Conservation (phyloP, 2,888 invertebrate species). For the Lobophora halterata region DNA sequence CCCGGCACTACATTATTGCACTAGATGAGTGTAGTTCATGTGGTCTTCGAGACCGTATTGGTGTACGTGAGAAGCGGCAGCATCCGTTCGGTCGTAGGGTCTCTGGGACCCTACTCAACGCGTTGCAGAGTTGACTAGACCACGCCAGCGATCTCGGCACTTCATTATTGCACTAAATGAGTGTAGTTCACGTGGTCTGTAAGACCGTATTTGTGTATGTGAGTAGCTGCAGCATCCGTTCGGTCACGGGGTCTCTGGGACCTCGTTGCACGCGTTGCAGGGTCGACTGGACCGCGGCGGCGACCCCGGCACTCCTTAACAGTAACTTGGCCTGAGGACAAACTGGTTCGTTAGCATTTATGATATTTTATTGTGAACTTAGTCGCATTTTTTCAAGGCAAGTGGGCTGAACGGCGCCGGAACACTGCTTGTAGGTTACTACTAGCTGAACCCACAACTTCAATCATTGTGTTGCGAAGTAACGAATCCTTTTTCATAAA, state of each 20-base stretch:
- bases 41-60: conserved; percentile 54
- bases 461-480: too few relatives aligned
- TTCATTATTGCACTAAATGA: conserved; percentile 37
- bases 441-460: too few relatives aligned
- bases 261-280: conserved; percentile 48
- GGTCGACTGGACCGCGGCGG: conserved; percentile 53
- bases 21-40: conserved; percentile 36
- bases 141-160: conserved; percentile 55
- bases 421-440: too few relatives aligned
- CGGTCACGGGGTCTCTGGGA: conserved; percentile 36
- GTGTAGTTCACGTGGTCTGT: conserved; percentile 56
- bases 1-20: conserved; percentile 52
- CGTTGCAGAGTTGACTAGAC: conserved; percentile 53
- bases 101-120: conserved; percentile 36
- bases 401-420: too few relatives aligned
- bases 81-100: conserved; percentile 44
- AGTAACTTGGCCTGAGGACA: conserved; percentile 60
- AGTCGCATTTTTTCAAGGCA: conserved; percentile 13
- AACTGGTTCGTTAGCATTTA: conserved; percentile 16
- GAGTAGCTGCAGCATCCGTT: conserved; percentile 59
- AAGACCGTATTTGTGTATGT: conserved; percentile 63
- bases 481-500: too few relatives aligned
- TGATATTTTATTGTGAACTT: conserved; percentile 13
- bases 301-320: conserved; percentile 63
- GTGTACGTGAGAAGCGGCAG: conserved; percentile 61